A percentile compares a stretch with the other conserved stretches of the same genome.
phyloP scores from a whole-genome alignment of 2,113 vertebrate species.

The Peucedramus taeniatus region DNA sequence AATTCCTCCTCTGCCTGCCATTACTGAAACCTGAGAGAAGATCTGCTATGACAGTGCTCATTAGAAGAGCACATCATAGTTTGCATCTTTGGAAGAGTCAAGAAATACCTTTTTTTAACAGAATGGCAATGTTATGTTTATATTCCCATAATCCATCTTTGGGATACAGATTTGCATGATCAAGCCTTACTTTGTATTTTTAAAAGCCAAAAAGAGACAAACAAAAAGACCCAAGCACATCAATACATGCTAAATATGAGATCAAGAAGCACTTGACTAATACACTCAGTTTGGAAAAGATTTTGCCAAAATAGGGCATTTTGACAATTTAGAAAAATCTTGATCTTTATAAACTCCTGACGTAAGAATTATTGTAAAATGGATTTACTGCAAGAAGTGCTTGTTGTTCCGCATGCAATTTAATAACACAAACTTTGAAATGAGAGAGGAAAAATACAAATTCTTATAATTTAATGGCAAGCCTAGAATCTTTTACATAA shows the following conservation, averaged over 20 bases:
- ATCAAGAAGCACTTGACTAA: background rate
- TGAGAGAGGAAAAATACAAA: conserved; percentile 1
- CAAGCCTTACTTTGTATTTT: background rate
- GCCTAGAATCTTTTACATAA: background rate
- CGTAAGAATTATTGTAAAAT: background rate
- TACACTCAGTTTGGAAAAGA: background rate
- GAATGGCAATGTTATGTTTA: background rate
- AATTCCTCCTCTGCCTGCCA: background rate
- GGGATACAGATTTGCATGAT: background rate
- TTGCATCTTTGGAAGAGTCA: background rate
- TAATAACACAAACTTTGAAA: background rate
- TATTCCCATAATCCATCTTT: background rate
- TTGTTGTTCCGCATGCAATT: background rate
- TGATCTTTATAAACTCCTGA: background rate
- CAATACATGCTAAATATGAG: background rate
- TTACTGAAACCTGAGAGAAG: fast-evolving
- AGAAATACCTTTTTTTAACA: background rate
- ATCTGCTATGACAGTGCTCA: background rate
- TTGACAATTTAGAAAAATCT: background rate
- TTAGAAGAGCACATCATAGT: background rate
- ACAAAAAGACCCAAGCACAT: background rate
- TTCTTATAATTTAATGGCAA: background rate
- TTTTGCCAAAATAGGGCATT: background rate
- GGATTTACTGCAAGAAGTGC: background rate
- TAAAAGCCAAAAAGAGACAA: background rate